phyloP scores from a whole-genome alignment of 1,140 invertebrate genomes.

The Scaptomyza graminum region DNA sequence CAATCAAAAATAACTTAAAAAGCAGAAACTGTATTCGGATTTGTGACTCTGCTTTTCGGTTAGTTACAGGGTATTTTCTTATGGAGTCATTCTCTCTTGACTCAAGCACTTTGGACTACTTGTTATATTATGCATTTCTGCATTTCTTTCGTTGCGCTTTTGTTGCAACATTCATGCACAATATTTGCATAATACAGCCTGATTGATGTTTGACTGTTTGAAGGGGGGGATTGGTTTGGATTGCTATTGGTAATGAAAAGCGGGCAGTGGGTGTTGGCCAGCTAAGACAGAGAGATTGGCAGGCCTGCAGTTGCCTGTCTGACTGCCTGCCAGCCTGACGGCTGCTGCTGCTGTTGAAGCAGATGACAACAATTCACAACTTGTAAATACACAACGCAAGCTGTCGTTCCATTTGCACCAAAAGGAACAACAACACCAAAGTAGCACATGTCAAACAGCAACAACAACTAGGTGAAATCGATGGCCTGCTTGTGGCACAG shows the following conservation, averaged over 20 bases:
- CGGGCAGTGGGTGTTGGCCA: slow-evolving; percentile 34
- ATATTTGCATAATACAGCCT: slow-evolving; percentile 77
- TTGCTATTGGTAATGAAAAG: slow-evolving; percentile 72
- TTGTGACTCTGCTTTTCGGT: no score
- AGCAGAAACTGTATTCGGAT: no score
- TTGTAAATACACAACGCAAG: slow-evolving; percentile 72
- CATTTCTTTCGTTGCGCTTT: slow-evolving; percentile 55
- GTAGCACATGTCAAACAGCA: slow-evolving; percentile 42
- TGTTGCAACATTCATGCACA: slow-evolving; percentile 74
- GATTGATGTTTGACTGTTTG: slow-evolving; percentile 72
- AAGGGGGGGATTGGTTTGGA: background rate
- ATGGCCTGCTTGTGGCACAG: slow-evolving; percentile 46
- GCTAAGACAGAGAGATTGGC: slow-evolving; percentile 38
- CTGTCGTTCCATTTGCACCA: slow-evolving; percentile 63
- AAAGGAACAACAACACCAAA: slow-evolving; percentile 33
- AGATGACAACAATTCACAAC: slow-evolving; percentile 74
- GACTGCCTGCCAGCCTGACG: background rate
- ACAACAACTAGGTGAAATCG: slow-evolving; percentile 38
- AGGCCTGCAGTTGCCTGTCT: slow-evolving; percentile 37
- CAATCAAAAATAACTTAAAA: no score
- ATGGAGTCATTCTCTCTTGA: background rate
- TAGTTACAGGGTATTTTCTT: background rate
- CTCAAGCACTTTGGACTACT: background rate
- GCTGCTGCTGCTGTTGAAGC: slow-evolving; percentile 17
- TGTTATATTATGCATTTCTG: slow-evolving; percentile 23